Conservation (phyloP, 1,140 invertebrate species). For the Trypoxylus dichotomus region DNA sequence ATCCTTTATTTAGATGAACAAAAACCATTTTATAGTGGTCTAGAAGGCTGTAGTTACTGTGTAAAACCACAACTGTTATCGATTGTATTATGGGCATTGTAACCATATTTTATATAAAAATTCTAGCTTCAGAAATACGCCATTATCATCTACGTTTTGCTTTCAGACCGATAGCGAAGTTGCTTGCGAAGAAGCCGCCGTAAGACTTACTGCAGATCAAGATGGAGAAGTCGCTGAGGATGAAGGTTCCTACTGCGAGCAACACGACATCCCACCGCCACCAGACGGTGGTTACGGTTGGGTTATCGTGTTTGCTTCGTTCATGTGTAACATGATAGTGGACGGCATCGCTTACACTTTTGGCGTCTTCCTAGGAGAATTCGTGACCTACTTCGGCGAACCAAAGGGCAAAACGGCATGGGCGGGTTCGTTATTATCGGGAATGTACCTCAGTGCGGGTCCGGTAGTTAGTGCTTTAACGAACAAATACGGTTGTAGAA, state of each 20-base stretch:
- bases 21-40: no score
- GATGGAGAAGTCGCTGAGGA: constrained; percentile 67
- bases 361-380: constrained; percentile 82
- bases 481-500: constrained; percentile 93
- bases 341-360: constrained; percentile 96
- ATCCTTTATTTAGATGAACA: no score
- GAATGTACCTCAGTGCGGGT: constrained; percentile 92
- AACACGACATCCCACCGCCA: constrained; percentile 77
- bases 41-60: no score
- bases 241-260: constrained; percentile 71
- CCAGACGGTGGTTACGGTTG: constrained; percentile 89
- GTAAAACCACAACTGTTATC: no score
- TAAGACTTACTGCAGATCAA: constrained; percentile 63
- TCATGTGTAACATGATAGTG: constrained; percentile 98
- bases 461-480: constrained; percentile 93
- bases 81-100: no score
- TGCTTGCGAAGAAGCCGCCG: constrained; percentile 75
- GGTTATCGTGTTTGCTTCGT: constrained; percentile 92
- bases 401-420: constrained; percentile 89
- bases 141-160: constrained; percentile 40
- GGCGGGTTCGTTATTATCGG: constrained; percentile 91
- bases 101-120: no score
- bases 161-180: constrained; percentile 85
- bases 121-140: not conserved
- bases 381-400: constrained; percentile 79